These are phyloP conservation scores for Lasioglossum oenotherae DNA, from an alignment of 2,888 invertebrate species.

Conservation along the genomic window DNA sequence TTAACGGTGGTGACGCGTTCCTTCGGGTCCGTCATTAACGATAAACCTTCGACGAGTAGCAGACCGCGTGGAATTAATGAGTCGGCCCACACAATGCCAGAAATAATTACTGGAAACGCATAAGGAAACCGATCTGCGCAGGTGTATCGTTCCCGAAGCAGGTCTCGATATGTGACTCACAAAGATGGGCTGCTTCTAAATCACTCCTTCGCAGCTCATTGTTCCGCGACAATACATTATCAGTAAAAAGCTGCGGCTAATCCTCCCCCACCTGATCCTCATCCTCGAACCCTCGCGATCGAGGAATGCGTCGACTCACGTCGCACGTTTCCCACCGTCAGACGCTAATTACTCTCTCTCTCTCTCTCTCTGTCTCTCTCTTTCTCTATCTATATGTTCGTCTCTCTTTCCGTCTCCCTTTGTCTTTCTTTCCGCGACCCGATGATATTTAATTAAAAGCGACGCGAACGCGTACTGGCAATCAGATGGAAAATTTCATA, in stretches of 20 bases:
- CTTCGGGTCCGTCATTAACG: slow-evolving; percentile 49
- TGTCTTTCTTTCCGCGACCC: slow-evolving; percentile 23
- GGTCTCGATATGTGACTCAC: slow-evolving; percentile 62
- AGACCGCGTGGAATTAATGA: slow-evolving; percentile 64
- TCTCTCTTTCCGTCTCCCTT: neutral
- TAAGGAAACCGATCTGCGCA: slow-evolving; percentile 67
- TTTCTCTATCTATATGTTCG: neutral
- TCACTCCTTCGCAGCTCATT: slow-evolving; percentile 64
- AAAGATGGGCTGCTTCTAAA: slow-evolving; percentile 49
- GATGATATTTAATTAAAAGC: slow-evolving; percentile 58
- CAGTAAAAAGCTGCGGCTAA: slow-evolving; percentile 41
- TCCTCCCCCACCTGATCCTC: slow-evolving; percentile 13
- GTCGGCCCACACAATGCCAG: slow-evolving; percentile 62
- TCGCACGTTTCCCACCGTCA: slow-evolving; percentile 36
- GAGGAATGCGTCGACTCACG: slow-evolving; percentile 51
- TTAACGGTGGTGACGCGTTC: slow-evolving; percentile 28
- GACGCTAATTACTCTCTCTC: slow-evolving; percentile 51
- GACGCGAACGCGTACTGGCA: slow-evolving; percentile 15
- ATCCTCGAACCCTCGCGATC: neutral
- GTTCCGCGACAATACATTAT: slow-evolving; percentile 55
- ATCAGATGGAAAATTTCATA: slow-evolving; percentile 29
- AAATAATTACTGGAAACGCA: slow-evolving; percentile 69
- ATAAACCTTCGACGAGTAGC: slow-evolving; percentile 48
- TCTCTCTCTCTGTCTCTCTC: neutral
- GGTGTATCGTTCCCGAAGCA: slow-evolving; percentile 53